Percentiles rank a stretch among this genome's conserved stretches.
Evolutionary conservation across 2,113 vertebrate genomes (phyloP).

Genomic region (Cebus imitator): DNA sequence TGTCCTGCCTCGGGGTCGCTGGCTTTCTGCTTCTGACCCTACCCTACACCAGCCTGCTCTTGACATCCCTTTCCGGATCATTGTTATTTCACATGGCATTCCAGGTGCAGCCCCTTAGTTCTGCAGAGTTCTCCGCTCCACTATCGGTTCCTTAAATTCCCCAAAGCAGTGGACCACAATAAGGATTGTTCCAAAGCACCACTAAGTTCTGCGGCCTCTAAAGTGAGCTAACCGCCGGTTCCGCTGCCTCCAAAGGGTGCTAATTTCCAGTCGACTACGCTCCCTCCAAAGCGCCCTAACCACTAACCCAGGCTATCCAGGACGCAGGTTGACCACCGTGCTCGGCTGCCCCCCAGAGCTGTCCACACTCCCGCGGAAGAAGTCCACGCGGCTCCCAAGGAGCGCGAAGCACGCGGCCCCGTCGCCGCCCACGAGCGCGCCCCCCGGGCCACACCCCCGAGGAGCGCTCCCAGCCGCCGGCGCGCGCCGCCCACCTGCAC

Average conservation of each 20-base stretch:
- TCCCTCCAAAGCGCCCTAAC: neutral
- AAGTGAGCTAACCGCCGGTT: neutral
- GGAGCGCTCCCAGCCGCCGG: neutral
- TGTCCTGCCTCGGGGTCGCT: neutral
- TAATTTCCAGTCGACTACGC: neutral
- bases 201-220: neutral
- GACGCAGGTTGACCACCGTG: neutral
- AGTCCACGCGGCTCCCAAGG: neutral
- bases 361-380: neutral
- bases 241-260: neutral
- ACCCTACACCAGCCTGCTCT: neutral
- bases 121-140: neutral
- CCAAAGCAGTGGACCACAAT: neutral
- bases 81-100: no score
- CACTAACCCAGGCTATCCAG: neutral
- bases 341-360: neutral
- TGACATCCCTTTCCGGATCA: no score
- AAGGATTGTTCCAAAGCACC: neutral
- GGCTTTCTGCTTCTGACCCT: neutral
- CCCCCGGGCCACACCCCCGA: neutral
- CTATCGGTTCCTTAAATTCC: neutral
- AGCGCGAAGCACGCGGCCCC: neutral
- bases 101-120: neutral
- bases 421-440: neutral
- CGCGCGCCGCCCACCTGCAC: constrained; percentile 82